Percentiles rank a stretch among this genome's conserved stretches.
Conservation (phyloP, 2,888 invertebrate species). For the Lissonota sp. region DNA sequence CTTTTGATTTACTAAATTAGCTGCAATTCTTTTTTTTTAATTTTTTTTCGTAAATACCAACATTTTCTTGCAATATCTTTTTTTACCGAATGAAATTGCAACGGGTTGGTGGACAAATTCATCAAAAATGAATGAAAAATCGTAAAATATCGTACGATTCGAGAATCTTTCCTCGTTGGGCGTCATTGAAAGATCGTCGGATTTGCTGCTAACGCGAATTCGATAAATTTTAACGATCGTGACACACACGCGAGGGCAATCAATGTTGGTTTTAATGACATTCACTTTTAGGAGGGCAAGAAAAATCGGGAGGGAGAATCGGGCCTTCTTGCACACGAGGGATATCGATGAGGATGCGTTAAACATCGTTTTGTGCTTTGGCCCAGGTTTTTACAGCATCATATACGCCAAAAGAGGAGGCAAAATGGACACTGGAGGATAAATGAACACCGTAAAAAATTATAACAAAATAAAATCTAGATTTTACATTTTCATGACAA, state of each 20-base stretch:
- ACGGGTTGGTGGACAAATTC: not conserved
- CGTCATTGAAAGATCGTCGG: not conserved
- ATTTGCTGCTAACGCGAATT: slow-evolving; percentile 25
- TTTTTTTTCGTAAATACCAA: too few relatives aligned
- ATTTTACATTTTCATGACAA: too few relatives aligned
- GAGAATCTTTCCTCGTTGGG: not conserved
- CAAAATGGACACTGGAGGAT: not conserved
- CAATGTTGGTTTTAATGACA: not conserved
- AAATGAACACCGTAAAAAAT: not conserved
- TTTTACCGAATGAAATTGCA: too few relatives aligned
- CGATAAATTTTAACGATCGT: slow-evolving; percentile 45
- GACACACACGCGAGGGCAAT: not conserved
- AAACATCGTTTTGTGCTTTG: slow-evolving; percentile 32
- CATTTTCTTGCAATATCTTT: too few relatives aligned
- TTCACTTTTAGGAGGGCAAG: slow-evolving; percentile 14
- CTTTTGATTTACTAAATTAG: too few relatives aligned
- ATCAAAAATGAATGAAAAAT: not conserved
- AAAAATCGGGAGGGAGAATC: not conserved
- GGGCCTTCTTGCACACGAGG: not conserved
- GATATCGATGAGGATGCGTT: slow-evolving; percentile 6
- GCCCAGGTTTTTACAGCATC: slow-evolving; percentile 20
- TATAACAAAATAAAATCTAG: too few relatives aligned
- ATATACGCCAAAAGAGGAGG: not conserved
- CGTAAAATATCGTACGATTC: too few relatives aligned
- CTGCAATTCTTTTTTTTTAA: too few relatives aligned